Evolutionary conservation across 1,140 invertebrate species (phyloP), one percentile per base, ranked within the genome.

Genomic region (Amphibalanus amphitrite): DNA sequence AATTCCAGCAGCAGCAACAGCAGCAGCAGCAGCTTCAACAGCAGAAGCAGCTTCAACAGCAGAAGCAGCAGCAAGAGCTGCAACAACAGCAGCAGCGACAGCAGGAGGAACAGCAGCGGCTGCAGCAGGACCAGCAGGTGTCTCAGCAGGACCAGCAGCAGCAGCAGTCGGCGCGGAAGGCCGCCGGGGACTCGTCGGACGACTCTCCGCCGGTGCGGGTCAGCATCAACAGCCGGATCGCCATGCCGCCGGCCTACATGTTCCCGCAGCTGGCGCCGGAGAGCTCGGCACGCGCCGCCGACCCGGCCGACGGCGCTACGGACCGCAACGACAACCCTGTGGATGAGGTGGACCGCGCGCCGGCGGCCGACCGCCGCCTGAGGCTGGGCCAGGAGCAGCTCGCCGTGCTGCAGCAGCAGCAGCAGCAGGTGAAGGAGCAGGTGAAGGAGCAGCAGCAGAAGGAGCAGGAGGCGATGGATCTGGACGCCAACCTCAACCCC

Each of bases 161-260:
- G 38, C 38, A 72, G 30, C 64, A 33, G 15, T 70, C 1, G 28
- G 28, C 28, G n/a, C 29, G 20, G 29, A 30, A 17, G 17, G 29
- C 1, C n/a, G 26, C 71, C 8, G n/a, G 29, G 68, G 28, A 72
- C 26, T 38, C 29, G 4, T 69, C 29, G 59, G 70, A 28, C 71
- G 74, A 72, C 71, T 26, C 72, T 3, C 29, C 40, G 40, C 72
- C 74, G 72, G 76, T 88, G 29, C 85, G 86, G 76, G 84, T 88
- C 65, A 86, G 85, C 72, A 88, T 87, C 76, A 89, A 87, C 76
- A 82, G 88, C 70, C 81, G 87, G 67, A 91, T 88, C 75, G 90
- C 91, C 80, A 89, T 92, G 86, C 89, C 89, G 40, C 89, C 89
- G 26, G 85, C 88, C 28, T 90, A 90, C 78, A 81, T 90, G 64